Evolutionary conservation across 2,113 vertebrate species (phyloP), one percentile per base, ranked within the genome.

Genomic region (Neogobius melanostomus): DNA sequence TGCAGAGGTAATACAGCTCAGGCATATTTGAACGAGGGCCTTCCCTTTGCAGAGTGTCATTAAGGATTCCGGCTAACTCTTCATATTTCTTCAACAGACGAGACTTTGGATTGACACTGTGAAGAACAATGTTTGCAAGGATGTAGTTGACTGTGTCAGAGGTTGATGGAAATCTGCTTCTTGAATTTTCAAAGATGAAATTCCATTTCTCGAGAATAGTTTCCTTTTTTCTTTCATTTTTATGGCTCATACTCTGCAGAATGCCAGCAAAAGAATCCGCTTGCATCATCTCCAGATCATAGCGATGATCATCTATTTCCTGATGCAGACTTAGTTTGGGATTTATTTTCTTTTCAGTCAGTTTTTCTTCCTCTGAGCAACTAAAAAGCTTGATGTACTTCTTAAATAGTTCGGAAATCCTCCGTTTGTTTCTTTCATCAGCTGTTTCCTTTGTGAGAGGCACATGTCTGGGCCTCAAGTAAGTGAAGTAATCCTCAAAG

Each of bases 41-140:
- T 17, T 49, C 80, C 0, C 67, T 77, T 72, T 81, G 82, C 2
- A 87, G 17, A 46, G 16, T 61, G 0, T 74, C 61, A 36, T 85
- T 77, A 16, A 87, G 68, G 68, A 82, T 69, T 1, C 36, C 8
- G n/a, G 82, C 70, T 64, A 85, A 15, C 16, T 81, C 73, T 6
- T 82, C 75, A 67, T 87, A 82, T 48, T 64, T 83, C 64, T 67
- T 82, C 0, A 75, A 0, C 0, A 68, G 6, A 47, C 16, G 71
- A 15, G 77, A 82, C 15, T 56, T 75, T 11, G 77, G 60, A 15
- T 75, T 77, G 7, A 77, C 61, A 43, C 63, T 75, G 17, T 88
- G 77, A 63, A 84, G 69, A 54, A 85, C 76, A 71, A 88, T 81
- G 69, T 88, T 88, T 71, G 77, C 80, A 66, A 88, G 11, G 64